Conservation (phyloP, 2,113 vertebrate genomes). For the Saccopteryx leptura region DNA sequence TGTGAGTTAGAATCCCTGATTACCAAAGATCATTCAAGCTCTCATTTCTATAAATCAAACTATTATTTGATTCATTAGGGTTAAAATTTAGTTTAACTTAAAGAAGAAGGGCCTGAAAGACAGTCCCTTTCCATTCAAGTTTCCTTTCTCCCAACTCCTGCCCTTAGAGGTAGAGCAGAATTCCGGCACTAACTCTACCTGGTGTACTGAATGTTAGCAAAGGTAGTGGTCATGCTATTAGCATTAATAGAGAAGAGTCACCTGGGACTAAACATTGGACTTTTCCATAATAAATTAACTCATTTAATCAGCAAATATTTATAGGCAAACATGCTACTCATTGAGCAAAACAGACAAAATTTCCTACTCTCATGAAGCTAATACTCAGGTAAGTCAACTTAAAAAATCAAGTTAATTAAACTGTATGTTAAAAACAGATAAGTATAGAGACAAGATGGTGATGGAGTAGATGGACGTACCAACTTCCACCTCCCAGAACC, state of each 20-base stretch:
- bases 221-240: background rate
- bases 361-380: background rate
- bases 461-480: no score
- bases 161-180: background rate
- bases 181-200: background rate
- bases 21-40: background rate
- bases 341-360: background rate
- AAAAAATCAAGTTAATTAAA: background rate
- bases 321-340: background rate
- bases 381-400: background rate
- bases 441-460: background rate
- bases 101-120: background rate
- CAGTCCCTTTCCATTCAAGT: background rate
- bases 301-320: background rate
- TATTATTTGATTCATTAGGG: background rate
- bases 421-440: background rate
- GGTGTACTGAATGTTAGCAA: background rate
- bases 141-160: background rate
- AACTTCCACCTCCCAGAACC: no score
- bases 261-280: background rate
- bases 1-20: background rate
- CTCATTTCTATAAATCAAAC: background rate
- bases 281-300: background rate
- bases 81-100: conserved; percentile 5
- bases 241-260: background rate